phyloP scores from a whole-genome alignment of 2,888 invertebrate genomes.

The Aethes cnicana region DNA sequence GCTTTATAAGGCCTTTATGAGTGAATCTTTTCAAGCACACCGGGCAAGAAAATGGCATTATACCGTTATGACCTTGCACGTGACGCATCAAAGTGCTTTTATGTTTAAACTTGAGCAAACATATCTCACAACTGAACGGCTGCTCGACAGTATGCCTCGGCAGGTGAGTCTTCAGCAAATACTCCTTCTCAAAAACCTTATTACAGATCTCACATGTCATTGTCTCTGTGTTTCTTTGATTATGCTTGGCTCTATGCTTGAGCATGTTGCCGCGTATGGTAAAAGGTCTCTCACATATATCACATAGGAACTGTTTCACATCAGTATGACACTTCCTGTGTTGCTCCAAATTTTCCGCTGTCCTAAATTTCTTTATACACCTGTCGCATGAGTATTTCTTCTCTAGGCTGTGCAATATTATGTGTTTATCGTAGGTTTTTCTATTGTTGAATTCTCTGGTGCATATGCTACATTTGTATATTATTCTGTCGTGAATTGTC shows the following conservation, averaged over 20 bases:
- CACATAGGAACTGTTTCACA: constrained; percentile 20
- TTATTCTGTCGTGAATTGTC: constrained; percentile 35
- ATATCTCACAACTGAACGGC: constrained; percentile 41
- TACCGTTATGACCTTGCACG: constrained; percentile 49
- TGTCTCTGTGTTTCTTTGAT: constrained; percentile 35
- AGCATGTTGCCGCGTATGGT: constrained; percentile 22
- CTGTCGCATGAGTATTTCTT: constrained; percentile 29
- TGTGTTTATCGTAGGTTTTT: constrained; percentile 26
- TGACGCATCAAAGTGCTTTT: constrained; percentile 58
- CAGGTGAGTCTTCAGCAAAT: constrained; percentile 43
- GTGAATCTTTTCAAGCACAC: constrained; percentile 47
- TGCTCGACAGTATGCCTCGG: constrained; percentile 40
- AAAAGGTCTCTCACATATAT: constrained; percentile 24
- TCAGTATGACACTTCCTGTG: constrained; percentile 29
- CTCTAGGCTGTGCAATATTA: constrained; percentile 26
- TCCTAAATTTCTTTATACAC: constrained; percentile 28
- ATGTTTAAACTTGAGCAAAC: constrained; percentile 51
- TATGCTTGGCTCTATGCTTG: constrained; percentile 37
- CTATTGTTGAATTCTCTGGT: constrained; percentile 28
- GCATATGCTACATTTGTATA: constrained; percentile 43
- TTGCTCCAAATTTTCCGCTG: constrained; percentile 13
- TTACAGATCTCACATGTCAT: constrained; percentile 41
- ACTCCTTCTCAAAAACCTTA: constrained; percentile 42
- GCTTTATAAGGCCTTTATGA: constrained; percentile 46
- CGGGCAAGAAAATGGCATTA: constrained; percentile 44